Percentiles rank a stretch among this genome's conserved stretches.
These are phyloP conservation scores for Turdus rufiventris DNA, from an alignment of 2,113 vertebrate species.

Conservation along the genomic window DNA sequence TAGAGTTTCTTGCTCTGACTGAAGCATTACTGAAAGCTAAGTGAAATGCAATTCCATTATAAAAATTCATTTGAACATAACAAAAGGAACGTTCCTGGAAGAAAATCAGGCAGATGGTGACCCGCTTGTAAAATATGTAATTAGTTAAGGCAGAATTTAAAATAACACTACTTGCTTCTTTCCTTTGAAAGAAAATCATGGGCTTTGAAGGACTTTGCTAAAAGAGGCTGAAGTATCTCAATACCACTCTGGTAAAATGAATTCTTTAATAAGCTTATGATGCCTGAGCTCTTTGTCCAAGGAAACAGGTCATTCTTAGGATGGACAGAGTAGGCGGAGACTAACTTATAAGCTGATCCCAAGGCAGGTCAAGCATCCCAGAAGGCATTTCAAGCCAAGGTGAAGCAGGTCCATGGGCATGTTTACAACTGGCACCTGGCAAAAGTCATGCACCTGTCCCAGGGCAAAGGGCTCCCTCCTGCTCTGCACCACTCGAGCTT, in stretches of 20 bases:
- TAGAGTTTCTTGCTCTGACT: not conserved
- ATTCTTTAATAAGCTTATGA: not conserved
- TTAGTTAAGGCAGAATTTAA: not conserved
- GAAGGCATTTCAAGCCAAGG: not conserved
- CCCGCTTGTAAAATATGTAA: not conserved
- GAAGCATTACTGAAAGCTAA: not conserved
- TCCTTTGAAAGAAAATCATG: not conserved
- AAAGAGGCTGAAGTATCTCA: not conserved
- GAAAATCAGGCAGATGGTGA: not conserved
- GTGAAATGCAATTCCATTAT: not conserved
- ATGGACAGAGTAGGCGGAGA: not conserved
- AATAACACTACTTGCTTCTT: not conserved
- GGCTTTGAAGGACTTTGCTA: not conserved
- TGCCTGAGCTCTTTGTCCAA: not conserved
- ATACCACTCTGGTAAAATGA: not conserved
- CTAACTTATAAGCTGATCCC: not conserved
- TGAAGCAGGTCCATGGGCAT: not conserved
- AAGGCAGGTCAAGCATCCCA: not conserved
- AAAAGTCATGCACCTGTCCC: not conserved
- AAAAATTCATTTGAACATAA: constrained; percentile 26
- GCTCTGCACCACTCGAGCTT: not conserved
- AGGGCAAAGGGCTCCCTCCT: not conserved
- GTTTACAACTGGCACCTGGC: not conserved
- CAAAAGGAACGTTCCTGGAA: constrained; percentile 33
- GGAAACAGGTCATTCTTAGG: not conserved